A percentile compares a stretch with the other conserved stretches of the same genome.
Evolutionary conservation across 2,113 vertebrate species (phyloP).

Genomic region (Atrichornis clamosus): DNA sequence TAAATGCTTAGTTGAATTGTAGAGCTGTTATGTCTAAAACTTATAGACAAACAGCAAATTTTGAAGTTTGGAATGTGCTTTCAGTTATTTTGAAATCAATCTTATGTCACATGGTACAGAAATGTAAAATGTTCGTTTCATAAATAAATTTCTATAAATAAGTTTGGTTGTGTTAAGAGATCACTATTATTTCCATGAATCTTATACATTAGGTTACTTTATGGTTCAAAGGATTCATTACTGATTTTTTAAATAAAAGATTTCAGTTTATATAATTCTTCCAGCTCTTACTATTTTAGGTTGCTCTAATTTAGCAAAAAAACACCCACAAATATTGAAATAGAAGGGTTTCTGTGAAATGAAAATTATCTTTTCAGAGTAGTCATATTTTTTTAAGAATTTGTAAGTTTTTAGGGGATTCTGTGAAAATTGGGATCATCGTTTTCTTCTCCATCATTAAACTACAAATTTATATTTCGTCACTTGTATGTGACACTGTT

Average conservation of each 20-base stretch:
- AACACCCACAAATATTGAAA: fast-evolving
- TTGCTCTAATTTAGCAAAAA: not conserved
- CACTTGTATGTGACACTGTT: not conserved
- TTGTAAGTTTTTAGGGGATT: not conserved
- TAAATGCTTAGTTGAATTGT: not conserved
- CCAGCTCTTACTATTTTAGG: not conserved
- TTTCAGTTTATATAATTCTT: not conserved
- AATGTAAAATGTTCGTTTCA: not conserved
- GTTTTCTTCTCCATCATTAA: not conserved
- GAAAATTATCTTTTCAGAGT: not conserved
- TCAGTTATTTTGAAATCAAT: not conserved
- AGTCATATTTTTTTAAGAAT: not conserved
- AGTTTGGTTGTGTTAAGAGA: not conserved
- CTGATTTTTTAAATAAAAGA: not conserved
- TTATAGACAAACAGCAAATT: not conserved
- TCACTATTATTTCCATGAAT: not conserved
- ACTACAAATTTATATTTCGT: not conserved
- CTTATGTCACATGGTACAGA: not conserved
- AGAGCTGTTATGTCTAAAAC: not conserved
- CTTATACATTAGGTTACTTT: not conserved
- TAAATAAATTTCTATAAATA: not conserved
- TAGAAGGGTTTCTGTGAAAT: not conserved
- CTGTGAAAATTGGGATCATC: not conserved
- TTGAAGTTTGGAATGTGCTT: not conserved
- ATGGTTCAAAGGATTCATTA: not conserved